Evolutionary conservation across 64 coral and sea anemone species (phyloP), one percentile per base, ranked within the genome.

Genomic region (Exaiptasia diaphana): DNA sequence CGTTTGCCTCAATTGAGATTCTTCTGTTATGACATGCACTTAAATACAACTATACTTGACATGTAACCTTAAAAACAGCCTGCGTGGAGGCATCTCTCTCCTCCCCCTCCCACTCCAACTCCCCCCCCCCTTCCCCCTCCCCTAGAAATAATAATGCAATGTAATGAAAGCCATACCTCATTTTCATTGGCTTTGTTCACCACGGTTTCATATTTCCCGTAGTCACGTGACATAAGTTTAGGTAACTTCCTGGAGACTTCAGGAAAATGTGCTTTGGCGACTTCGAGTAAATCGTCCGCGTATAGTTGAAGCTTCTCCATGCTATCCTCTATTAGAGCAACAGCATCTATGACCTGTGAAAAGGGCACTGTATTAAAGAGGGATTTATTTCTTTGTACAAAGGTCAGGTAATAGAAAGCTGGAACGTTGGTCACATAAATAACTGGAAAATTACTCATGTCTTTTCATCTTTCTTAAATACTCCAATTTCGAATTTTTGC

Each of bases 301-400:
- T 94, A 94, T 30, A 81, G 67, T 48, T 89, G 91, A 35, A 94
- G 72, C 11, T 94, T 94, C 28, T 94, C 91, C 49, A 88, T 82
- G 49, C 91, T 94, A 32, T 94, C 91, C 71, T 94, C 91, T 24
- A 94, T 58, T 46, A 89, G 65, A 17, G 79, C 58, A 17, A 89
- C 75, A 13, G 86, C 91, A 79, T 94, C 91, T 4, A 89, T 14
- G 15, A 94, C 87, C 91, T 94, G 41, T 23, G 50, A 28, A 46
- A 35, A 9, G 17, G 26, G 10, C 43, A 36, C 25, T 35, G 0
- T 35, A 35, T 46, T 15, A 46, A 17, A 18, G 8, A 36, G 12
- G 13, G 3, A 18, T 65, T 20, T 14, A 5, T 9, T 55, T 4
- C n/a, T n/a, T n/a, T 75, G 21, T 31, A 27, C 50, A 31, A 76